Evolutionary conservation across 2,888 invertebrate species (phyloP), one percentile per base, ranked within the genome.

Genomic region (Macroteleia sp.): DNA sequence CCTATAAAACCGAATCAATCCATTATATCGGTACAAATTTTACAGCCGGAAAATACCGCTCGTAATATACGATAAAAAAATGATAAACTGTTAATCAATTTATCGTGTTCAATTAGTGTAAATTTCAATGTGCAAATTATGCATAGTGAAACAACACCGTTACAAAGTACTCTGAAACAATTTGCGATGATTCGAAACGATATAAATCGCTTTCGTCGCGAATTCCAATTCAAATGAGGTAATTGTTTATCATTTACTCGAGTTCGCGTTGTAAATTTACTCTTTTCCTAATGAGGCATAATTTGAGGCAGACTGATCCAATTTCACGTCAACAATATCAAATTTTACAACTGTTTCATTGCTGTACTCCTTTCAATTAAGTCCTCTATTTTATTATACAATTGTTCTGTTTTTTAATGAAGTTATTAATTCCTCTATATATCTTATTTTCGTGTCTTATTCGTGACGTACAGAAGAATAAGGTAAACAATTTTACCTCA

Each of bases 221-320:
- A 41, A 52, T 52, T 9, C 32, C 50, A 32, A 64, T 52, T 56
- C 34, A 66, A 44, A 56, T 56, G 54, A 66, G 66, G 3, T 36
- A 56, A 56, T 46, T 66, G 66, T 56, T 66, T 66, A 66, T 66
- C 54, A 56, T 64, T 64, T 64, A 62, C 50, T 62, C 62, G 28
- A 22, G 16, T 16, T 3, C 14, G 41, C 20, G 46, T 17, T 36
- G 50, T 41, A 41, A 59, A 59, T 59, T 59, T 20, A 9, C 25
- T 28, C 36, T 56, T 66, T 34, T 56, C 28, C 44, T 66, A 66
- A 66, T 56, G 54, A 46, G 66, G 14, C 34, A 20, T 34, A 46
- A 54, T 66, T 66, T 54, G 54, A 19, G 42, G 44, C 25, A n/a
- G n/a, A n/a, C n/a, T n/a, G n/a, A n/a, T n/a, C n/a, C n/a, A n/a